Evolutionary conservation across 1,140 invertebrate genomes (phyloP).

Genomic region (Zaprionus kolodkinae): DNA sequence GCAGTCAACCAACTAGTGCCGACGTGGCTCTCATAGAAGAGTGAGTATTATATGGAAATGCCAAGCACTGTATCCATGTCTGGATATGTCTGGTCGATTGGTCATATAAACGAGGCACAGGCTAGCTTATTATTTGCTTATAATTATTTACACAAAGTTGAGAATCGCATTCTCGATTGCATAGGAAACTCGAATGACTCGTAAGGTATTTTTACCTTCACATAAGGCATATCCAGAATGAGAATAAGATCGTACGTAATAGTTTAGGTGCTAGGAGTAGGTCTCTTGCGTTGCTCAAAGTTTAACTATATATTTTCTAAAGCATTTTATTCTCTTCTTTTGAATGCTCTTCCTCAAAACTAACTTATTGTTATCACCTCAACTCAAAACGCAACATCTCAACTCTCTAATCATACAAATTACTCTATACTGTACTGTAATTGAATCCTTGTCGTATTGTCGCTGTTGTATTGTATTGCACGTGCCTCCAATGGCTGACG

Average conservation of each 20-base stretch:
- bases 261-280: slow-evolving; percentile 5
- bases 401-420: slow-evolving; percentile 47
- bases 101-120: background rate
- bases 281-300: background rate
- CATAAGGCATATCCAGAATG: slow-evolving; percentile 25
- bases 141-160: background rate
- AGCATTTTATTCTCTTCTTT: slow-evolving; percentile 64
- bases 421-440: slow-evolving; percentile 8
- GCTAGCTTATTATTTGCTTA: background rate
- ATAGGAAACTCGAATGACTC: background rate
- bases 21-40: slow-evolving; percentile 86
- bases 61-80: slow-evolving; percentile 5
- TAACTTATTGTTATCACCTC: slow-evolving; percentile 16
- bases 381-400: slow-evolving; percentile 32
- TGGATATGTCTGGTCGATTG: slow-evolving; percentile 14
- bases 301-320: slow-evolving; percentile 51
- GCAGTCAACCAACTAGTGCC: slow-evolving; percentile 77
- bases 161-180: background rate
- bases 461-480: slow-evolving; percentile 42
- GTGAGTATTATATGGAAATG: slow-evolving; percentile 85
- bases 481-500: slow-evolving; percentile 51
- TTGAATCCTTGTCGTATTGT: slow-evolving; percentile 58
- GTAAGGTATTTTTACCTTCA: background rate
- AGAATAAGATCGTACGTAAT: background rate
- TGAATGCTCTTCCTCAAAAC: slow-evolving; percentile 59